Conservation (phyloP, 2,113 vertebrate species). For the Pomatostomus ruficeps region DNA sequence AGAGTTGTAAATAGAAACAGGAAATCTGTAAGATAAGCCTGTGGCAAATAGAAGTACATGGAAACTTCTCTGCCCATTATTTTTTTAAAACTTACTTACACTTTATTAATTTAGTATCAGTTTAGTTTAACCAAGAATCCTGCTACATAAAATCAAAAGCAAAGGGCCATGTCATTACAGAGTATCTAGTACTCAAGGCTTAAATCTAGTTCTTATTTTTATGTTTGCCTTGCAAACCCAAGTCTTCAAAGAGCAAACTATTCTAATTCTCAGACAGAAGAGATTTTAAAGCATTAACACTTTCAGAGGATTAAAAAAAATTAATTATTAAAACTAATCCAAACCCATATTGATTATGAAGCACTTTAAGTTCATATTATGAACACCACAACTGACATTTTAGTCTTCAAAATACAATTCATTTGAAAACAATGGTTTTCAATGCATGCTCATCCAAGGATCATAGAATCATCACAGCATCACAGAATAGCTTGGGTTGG, state of each 20-base stretch:
- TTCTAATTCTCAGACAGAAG: background rate
- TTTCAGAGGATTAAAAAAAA: background rate
- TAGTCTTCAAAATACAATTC: background rate
- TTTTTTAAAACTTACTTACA: background rate
- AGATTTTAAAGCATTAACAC: background rate
- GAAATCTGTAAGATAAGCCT: background rate
- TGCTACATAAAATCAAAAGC: background rate
- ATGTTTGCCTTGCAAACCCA: background rate
- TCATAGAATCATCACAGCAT: background rate
- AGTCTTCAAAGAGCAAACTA: background rate
- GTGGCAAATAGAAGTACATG: background rate
- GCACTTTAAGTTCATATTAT: background rate
- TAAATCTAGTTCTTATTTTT: background rate
- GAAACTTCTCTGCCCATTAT: background rate
- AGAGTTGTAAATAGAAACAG: background rate
- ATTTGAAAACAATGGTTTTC: background rate
- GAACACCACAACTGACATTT: background rate
- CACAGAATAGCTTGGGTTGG: background rate
- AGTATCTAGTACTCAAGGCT: background rate
- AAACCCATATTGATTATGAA: background rate
- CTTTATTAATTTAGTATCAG: background rate
- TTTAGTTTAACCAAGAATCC: background rate
- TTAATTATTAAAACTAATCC: background rate
- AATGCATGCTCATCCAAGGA: background rate
- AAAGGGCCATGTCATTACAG: background rate